Percentiles rank a stretch among this genome's conserved stretches.
These are phyloP conservation scores for Blastomussa wellsi DNA, from an alignment of 92 coral and sea anemone genomes.

Conservation along the genomic window DNA sequence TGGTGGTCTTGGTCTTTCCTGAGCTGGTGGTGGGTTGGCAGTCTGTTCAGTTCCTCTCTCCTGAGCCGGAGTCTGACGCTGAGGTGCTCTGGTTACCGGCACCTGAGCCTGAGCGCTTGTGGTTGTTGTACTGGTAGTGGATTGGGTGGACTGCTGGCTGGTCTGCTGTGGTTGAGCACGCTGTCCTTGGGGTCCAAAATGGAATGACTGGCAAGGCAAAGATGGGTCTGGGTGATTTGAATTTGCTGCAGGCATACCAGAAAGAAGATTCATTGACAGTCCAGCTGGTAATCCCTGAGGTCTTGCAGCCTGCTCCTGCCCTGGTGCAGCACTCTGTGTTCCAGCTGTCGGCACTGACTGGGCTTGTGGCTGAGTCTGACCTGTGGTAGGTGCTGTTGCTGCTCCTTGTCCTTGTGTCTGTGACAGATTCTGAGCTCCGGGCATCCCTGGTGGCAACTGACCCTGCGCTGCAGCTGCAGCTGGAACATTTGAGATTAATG, in stretches of 20 bases:
- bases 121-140: constrained; percentile 16
- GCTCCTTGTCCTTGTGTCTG: constrained; percentile 24
- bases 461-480: constrained; percentile 54
- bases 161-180: constrained; percentile 41
- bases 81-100: constrained; percentile 1
- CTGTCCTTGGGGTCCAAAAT: constrained; percentile 88
- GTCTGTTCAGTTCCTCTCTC: neutral
- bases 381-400: constrained; percentile 14
- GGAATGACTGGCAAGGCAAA: constrained; percentile 97
- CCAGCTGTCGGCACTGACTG: constrained; percentile 38
- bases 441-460: constrained; percentile 25
- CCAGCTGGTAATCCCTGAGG: constrained; percentile 38
- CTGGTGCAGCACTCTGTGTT: constrained; percentile 51
- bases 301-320: constrained; percentile 47
- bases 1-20: constrained; percentile 8
- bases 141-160: constrained; percentile 32
- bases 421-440: constrained; percentile 37
- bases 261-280: constrained; percentile 40
- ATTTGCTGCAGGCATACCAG: constrained; percentile 31
- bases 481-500: constrained; percentile 72
- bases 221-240: constrained; percentile 89
- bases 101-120: constrained; percentile 14
- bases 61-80: constrained; percentile 7
- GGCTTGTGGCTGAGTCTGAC: constrained; percentile 33
- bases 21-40: constrained; percentile 17